Base-by-base conservation (phyloP, 2,797 vertebrate species). In the Typhlichthys eigenmanni region DNA sequence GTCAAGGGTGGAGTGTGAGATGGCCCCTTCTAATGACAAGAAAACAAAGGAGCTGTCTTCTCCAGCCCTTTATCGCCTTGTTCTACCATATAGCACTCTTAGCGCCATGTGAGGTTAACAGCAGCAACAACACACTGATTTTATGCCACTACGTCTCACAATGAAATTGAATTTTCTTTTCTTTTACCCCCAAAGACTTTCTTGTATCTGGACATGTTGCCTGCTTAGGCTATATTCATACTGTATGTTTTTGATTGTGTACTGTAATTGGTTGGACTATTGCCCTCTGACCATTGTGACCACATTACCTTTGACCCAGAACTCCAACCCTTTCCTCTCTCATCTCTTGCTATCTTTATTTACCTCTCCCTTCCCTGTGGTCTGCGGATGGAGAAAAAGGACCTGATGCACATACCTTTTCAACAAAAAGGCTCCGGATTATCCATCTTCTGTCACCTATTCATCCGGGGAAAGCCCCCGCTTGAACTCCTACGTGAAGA, bases 41-140 rank as follows among this genome's bases (percentile, higher is more conserved):
- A 88, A 89, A 90, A 91, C 88, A 92, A 88, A 90, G 85, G 85
- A 88, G 75, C 87, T 85, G 83, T 85, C 88, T 79, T 89, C 86
- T 75, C 64, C 72, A 75, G 75, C 72, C 70, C 75, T 84, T 87
- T 83, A 85, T 91, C 78, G 81, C 85, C 73, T 85, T 84, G 82
- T 78, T 77, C 79, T 47, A 5, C 6, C 5, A 32, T 65, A 50
- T 73, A 79, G 75, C 85, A 78, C 78, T 85, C 19, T 74, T 79
- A 87, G 83, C 75, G 73, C 66, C 76, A 64, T 59, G 80, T 55
- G 63, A 79, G 80, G 78, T 79, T 84, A 72, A 70, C 73, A 72
- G 77, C 78, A 77, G 76, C 67, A 63, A 79, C 71, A 79, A 56
- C 71, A 68, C 74, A 66, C 47, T 73, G 69, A 66, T 63, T 74